Percentiles rank a stretch among this genome's conserved stretches.
Evolutionary conservation across 1,140 invertebrate genomes (phyloP).

Genomic region (Aphis craccivora): DNA sequence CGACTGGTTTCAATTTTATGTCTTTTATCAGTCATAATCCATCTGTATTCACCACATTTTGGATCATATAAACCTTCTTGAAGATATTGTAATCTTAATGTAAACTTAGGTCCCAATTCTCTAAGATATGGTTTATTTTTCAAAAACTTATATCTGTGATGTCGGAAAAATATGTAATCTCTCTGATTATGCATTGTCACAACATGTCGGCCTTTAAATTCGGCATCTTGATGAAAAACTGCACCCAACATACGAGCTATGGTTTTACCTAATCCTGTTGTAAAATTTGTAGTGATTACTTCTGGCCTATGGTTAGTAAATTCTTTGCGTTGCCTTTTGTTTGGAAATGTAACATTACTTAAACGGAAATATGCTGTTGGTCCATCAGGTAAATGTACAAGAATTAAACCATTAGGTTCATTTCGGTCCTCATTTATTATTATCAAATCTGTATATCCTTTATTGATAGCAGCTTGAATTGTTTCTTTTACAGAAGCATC

Average conservation of each 20-base stretch:
- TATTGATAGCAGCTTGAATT: conserved; percentile 78
- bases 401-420: conserved; percentile 88
- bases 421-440: conserved; percentile 93
- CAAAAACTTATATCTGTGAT: conserved; percentile 97
- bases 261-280: conserved; percentile 88
- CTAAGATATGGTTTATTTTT: conserved; percentile 74
- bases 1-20: conserved; percentile 91
- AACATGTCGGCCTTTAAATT: conserved; percentile 90
- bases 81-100: conserved; percentile 87
- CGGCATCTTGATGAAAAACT: conserved; percentile 94
- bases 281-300: conserved; percentile 96
- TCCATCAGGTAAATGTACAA: conserved; percentile 94
- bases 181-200: conserved; percentile 99
- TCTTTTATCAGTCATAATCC: conserved; percentile 89
- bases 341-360: conserved; percentile 80
- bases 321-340: conserved; percentile 79
- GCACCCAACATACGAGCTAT: conserved; percentile 94
- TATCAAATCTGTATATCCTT: conserved; percentile 88
- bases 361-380: conserved; percentile 81
- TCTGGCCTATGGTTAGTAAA: conserved; percentile 89
- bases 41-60: conserved; percentile 95
- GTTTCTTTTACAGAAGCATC: conserved; percentile 93
- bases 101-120: conserved; percentile 95
- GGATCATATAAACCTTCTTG: conserved; percentile 98
- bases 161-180: conserved; percentile 98